Conservation (phyloP, 2,797 vertebrate species). For the Danionella dracula region DNA sequence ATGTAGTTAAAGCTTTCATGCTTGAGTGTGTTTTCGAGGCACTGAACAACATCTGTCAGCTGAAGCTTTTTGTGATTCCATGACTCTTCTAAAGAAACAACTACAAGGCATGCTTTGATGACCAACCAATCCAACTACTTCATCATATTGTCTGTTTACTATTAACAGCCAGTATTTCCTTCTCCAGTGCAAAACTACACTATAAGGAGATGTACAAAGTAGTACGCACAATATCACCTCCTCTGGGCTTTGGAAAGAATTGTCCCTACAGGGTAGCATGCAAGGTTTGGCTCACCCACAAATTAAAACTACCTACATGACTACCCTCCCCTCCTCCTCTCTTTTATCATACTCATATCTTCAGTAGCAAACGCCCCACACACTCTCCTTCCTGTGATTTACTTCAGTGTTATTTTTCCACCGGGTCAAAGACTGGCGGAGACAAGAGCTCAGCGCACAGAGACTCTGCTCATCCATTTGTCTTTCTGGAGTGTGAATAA, state of each 20-base stretch:
- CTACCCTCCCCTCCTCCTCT: background rate
- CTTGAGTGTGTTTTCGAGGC: too few relatives aligned
- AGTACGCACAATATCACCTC: conserved; percentile 98
- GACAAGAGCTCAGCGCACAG: conserved; percentile 56
- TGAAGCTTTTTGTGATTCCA: too few relatives aligned
- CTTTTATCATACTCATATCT: conserved; percentile 30
- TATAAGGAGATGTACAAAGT: conserved; percentile 99
- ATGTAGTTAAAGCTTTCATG: too few relatives aligned
- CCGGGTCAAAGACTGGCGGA: conserved; percentile 62
- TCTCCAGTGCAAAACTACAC: conserved; percentile 95
- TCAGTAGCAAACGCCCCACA: conserved; percentile 29
- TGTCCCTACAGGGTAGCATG: conserved; percentile 99
- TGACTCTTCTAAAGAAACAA: too few relatives aligned
- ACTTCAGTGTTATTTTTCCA: conserved; percentile 44
- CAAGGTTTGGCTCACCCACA: conserved; percentile 88
- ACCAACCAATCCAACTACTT: background rate
- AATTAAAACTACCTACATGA: background rate
- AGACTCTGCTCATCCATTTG: conserved; percentile 45
- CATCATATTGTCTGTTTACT: conserved; percentile 13
- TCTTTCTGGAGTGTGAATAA: background rate
- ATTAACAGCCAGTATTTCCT: conserved; percentile 42
- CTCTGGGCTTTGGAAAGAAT: conserved; percentile 99
- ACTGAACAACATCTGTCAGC: too few relatives aligned
- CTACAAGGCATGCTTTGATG: too few relatives aligned
- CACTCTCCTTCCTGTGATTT: conserved; percentile 46